Conservation (phyloP, 2,113 vertebrate genomes). For the Dipodomys ordii region DNA sequence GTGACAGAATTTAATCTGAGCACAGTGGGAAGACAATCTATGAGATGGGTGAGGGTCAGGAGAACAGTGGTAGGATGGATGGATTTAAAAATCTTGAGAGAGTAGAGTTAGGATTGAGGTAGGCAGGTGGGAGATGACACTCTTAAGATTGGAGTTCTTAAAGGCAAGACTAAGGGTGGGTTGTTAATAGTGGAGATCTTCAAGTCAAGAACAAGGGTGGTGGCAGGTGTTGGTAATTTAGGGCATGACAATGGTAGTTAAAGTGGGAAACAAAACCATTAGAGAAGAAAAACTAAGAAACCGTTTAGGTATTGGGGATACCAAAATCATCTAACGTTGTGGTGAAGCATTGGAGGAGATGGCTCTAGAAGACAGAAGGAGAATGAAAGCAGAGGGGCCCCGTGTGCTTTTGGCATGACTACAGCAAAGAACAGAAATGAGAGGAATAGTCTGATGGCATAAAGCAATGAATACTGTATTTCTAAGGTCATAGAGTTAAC, state of each 20-base stretch:
- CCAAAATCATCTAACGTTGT: not conserved
- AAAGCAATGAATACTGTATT: not conserved
- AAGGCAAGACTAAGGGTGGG: too few relatives aligned
- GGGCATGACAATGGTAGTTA: not conserved
- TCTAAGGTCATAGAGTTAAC: not conserved
- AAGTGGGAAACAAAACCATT: not conserved
- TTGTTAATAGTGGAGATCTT: not conserved
- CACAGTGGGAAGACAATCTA: not conserved
- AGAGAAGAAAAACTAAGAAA: not conserved
- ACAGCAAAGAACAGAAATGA: not conserved
- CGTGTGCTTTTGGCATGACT: too few relatives aligned
- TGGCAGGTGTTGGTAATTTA: not conserved
- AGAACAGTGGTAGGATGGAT: not conserved
- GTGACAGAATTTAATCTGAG: not conserved
- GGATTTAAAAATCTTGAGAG: not conserved
- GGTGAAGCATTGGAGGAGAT: not conserved
- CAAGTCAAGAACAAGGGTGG: too few relatives aligned
- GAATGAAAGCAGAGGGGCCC: accelerated
- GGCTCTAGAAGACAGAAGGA: not conserved
- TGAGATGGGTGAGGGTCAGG: not conserved
- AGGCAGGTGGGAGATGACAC: not conserved
- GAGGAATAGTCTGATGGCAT: not conserved
- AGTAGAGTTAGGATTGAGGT: not conserved
- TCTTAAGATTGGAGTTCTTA: not conserved
- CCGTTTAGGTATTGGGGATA: not conserved